These are phyloP conservation scores for Varanus komodoensis DNA, from an alignment of 2,113 vertebrate species.

Conservation along the genomic window DNA sequence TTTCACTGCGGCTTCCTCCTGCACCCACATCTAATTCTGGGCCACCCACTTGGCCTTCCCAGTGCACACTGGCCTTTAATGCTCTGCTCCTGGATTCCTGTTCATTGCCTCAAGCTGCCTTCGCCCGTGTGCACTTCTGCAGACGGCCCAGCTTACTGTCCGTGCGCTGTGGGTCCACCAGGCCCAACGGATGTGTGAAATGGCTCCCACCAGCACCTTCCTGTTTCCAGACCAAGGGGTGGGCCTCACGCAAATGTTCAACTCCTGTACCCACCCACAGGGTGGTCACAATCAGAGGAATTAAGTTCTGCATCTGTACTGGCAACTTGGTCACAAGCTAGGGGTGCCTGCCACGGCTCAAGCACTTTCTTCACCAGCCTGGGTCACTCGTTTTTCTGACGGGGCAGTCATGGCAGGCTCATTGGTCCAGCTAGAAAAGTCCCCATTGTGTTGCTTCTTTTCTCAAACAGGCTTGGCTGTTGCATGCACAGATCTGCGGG, in stretches of 20 bases:
- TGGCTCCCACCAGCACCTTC: no score
- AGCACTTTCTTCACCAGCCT: not conserved
- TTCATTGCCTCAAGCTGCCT: not conserved
- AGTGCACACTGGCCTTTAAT: not conserved
- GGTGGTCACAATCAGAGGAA: not conserved
- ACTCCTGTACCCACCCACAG: no score
- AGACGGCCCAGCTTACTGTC: not conserved
- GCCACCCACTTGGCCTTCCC: not conserved
- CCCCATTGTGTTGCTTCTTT: not conserved
- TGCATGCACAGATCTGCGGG: not conserved
- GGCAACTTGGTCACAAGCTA: not conserved
- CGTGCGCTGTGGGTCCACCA: not conserved
- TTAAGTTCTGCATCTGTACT: not conserved
- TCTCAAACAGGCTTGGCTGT: not conserved
- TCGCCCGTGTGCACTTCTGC: not conserved
- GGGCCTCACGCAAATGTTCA: not conserved
- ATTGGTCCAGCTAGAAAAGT: not conserved
- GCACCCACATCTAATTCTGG: constrained; percentile 16
- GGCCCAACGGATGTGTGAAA: not conserved
- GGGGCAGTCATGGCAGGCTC: not conserved
- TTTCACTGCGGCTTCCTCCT: constrained; percentile 31
- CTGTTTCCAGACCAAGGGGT: not conserved
- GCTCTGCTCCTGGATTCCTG: not conserved
- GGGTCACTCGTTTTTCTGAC: not conserved
- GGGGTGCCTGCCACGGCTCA: no score